phyloP scores from a whole-genome alignment of 1,140 invertebrate species.

The Eubasilissa regina region DNA sequence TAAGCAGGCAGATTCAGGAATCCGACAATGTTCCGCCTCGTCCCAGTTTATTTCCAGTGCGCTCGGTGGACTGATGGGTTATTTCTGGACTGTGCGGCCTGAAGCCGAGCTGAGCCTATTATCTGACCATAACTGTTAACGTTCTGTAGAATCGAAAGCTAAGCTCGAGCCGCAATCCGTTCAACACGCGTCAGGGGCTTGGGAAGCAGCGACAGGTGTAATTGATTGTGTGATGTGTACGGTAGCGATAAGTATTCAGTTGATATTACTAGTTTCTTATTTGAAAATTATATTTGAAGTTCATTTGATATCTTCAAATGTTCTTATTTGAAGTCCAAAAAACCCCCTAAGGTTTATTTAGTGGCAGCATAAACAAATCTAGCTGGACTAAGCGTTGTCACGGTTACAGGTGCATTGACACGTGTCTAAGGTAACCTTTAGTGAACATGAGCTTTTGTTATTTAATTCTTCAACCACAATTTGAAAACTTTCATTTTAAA shows the following conservation, averaged over 20 bases:
- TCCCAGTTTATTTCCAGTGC: constrained; percentile 55
- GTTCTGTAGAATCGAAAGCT: constrained; percentile 11
- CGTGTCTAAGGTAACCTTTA: too few species aligned
- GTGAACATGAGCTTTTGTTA: neutral
- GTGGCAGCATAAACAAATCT: too few species aligned
- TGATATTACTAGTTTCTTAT: too few species aligned
- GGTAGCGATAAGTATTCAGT: too few species aligned
- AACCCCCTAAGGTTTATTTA: too few species aligned
- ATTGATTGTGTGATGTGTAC: constrained; percentile 17
- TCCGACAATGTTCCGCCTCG: constrained; percentile 45
- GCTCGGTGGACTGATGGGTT: constrained; percentile 35
- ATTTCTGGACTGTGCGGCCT: constrained; percentile 46
- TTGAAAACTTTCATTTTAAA: neutral
- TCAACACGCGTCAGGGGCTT: neutral
- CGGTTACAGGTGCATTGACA: neutral
- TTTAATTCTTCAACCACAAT: neutral
- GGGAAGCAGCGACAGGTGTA: constrained; percentile 1
- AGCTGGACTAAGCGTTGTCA: neutral
- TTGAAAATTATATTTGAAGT: too few species aligned
- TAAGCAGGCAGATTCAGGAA: constrained; percentile 35
- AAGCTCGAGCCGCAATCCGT: neutral
- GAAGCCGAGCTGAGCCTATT: constrained; percentile 14
- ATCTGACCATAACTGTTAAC: constrained; percentile 39
- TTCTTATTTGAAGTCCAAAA: too few species aligned
- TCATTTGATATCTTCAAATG: too few species aligned